phyloP scores from a whole-genome alignment of 1,140 invertebrate genomes.

The Drosophila obscura region DNA sequence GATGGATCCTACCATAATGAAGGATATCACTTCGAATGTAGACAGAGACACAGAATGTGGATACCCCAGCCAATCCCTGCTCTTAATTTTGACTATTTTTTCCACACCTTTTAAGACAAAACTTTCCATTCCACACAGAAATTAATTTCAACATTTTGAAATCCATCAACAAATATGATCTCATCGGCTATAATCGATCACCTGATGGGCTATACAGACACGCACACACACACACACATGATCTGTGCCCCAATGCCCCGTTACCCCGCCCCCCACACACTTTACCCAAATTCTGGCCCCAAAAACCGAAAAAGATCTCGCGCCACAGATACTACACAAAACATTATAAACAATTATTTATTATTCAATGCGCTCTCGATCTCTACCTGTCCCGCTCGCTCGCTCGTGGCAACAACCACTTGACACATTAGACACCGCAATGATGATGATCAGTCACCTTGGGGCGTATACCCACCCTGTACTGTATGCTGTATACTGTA shows the following conservation, averaged over 20 bases:
- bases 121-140: neutral
- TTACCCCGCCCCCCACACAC: conserved; percentile 5
- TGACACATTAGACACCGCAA: conserved; percentile 67
- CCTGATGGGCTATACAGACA: conserved; percentile 22
- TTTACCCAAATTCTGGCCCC: conserved; percentile 41
- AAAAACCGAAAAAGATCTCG: conserved; percentile 24
- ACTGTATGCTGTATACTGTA: neutral
- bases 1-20: no score
- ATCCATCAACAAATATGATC: conserved; percentile 9
- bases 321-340: conserved; percentile 20
- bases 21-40: no score
- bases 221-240: neutral
- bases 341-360: conserved; percentile 67
- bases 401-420: conserved; percentile 40
- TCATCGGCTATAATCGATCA: conserved; percentile 33
- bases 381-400: no score
- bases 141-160: conserved; percentile 2
- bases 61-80: no score
- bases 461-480: conserved; percentile 24
- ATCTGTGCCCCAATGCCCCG: neutral
- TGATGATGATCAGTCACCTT: conserved; percentile 71
- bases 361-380: conserved; percentile 40
- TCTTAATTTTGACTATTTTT: neutral
- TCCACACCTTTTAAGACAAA: no score
- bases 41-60: no score